Base-by-base conservation (phyloP, 2,888 invertebrate genomes). In the Folsomia manolachei region DNA sequence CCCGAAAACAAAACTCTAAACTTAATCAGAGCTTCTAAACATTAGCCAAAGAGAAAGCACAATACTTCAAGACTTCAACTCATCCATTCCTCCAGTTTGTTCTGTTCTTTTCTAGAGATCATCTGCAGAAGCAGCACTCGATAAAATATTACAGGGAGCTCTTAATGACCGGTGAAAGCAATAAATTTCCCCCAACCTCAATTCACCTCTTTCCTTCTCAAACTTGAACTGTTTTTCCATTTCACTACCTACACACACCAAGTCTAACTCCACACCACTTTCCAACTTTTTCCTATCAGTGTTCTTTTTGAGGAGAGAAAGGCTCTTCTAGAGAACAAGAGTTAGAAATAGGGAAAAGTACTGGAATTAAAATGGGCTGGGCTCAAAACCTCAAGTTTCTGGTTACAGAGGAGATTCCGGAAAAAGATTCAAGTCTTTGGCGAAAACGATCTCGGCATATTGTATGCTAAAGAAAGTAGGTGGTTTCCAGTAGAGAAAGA, bases 111-210 rank as follows among this genome's bases (percentile, higher is more conserved):
- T 19, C 23, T 23, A 27, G 62, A 68, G 67, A 71, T 71, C 71
- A 71, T 71, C 71, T 67, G 67, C 71, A 71, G n/a, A n/a, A n/a
- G 65, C 71, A 71, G 62, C 51, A 63, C 61, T 67, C 64, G 71
- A 71, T 71, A 71, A 71, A 71, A 71, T 71, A 71, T 67, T 66
- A 52, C 23, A 51, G 51, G 70, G 73, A 75, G 70, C 75, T 75
- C 75, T 75, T 77, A 77, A 77, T 75, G 77, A 77, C 77, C 75
- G 77, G 77, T 77, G 77, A 77, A 77, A 75, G 77, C 77, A 71
- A 77, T 77, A 77, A 77, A 77, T 77, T 77, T 26, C 68, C 27
- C n/a, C 25, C 23, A 62, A 23, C 62, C 70, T 68, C 71, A 71
- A 72, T 72, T 72, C 72, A 72, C 75, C 69, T 71, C 72, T 71